Conservation (phyloP, 2,113 vertebrate species). For the Dendrocopos noguchii region DNA sequence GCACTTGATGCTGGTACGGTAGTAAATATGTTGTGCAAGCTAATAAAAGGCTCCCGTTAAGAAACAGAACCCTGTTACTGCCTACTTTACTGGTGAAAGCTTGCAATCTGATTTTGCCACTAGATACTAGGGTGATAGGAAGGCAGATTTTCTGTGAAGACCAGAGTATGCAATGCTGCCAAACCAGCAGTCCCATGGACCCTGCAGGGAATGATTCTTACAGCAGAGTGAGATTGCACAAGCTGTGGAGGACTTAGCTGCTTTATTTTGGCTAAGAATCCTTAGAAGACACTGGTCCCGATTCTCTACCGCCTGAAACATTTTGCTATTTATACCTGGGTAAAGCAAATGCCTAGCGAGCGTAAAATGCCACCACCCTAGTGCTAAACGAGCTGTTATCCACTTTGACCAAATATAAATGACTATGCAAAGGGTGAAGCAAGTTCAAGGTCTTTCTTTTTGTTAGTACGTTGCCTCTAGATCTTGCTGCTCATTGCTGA, state of each 20-base stretch:
- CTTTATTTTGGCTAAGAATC: neutral
- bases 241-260: neutral
- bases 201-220: neutral
- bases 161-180: neutral
- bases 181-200: neutral
- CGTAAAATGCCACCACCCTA: neutral
- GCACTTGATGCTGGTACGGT: conserved; percentile 42
- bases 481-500: neutral
- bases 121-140: neutral
- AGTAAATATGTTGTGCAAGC: conserved; percentile 3
- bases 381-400: conserved; percentile 30
- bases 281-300: neutral
- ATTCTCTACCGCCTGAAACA: neutral
- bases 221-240: neutral
- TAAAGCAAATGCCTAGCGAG: conserved; percentile 3
- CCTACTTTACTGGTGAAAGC: conserved; percentile 46
- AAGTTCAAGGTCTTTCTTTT: conserved; percentile 57
- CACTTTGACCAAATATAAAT: conserved; percentile 55
- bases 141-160: neutral
- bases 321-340: conserved; percentile 55
- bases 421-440: conserved; percentile 18
- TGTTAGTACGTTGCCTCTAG: neutral
- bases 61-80: conserved; percentile 50
- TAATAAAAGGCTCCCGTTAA: conserved; percentile 64
- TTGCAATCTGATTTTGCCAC: conserved; percentile 48